phyloP scores from a whole-genome alignment of 2,888 invertebrate genomes.

The Phania funesta region DNA sequence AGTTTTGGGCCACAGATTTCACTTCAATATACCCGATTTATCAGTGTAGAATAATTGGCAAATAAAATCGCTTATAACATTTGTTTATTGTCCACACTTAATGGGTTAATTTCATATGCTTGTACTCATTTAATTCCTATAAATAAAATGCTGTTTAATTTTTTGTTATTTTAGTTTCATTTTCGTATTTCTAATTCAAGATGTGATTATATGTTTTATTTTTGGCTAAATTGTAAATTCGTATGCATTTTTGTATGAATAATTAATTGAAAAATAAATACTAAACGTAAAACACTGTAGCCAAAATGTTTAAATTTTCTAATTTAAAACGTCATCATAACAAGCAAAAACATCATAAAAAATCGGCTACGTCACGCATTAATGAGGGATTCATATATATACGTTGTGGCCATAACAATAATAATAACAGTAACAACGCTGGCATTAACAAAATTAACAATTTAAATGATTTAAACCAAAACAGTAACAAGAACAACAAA shows the following conservation, averaged over 20 bases:
- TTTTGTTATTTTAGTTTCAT: constrained; percentile 3
- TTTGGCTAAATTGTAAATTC: constrained; percentile 24
- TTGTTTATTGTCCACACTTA: not conserved
- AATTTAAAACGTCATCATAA: constrained; percentile 67
- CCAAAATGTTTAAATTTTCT: constrained; percentile 66
- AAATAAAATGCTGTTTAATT: not conserved
- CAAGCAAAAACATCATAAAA: constrained; percentile 63
- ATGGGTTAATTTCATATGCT: constrained; percentile 25
- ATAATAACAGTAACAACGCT: not conserved
- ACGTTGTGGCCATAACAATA: constrained; percentile 66
- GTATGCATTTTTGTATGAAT: not conserved
- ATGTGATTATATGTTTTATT: constrained; percentile 29
- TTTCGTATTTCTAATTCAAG: constrained; percentile 19
- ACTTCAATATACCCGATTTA: too few relatives aligned
- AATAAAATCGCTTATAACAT: too few relatives aligned
- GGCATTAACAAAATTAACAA: constrained; percentile 37
- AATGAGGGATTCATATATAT: constrained; percentile 72
- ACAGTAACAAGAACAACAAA: constrained; percentile 10
- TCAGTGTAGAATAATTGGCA: too few relatives aligned
- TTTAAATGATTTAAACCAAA: constrained; percentile 7
- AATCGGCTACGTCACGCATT: constrained; percentile 70
- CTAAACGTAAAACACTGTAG: constrained; percentile 26
- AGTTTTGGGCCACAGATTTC: too few relatives aligned
- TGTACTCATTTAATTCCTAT: constrained; percentile 23
- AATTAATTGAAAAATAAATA: constrained; percentile 3